Base-by-base conservation (phyloP, 2,113 vertebrate species). In the Prunella himalayana region DNA sequence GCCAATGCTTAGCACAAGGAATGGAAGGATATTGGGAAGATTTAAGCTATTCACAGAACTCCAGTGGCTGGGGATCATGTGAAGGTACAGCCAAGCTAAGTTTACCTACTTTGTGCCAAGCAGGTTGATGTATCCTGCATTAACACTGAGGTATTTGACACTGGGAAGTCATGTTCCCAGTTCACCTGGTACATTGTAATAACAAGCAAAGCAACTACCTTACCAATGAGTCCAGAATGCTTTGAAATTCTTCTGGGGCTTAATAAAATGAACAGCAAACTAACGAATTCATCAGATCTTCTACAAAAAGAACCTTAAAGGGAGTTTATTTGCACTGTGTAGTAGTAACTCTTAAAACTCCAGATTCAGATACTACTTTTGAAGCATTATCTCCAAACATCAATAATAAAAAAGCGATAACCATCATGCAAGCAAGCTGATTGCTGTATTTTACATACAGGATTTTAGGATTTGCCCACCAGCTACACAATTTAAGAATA, bases 1-100 rank as follows among this genome's bases (percentile, higher is more conserved):
- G 97, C 96, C 97, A 98, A 98, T 98, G 87, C 88, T 94, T 76
- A 97, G 76, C 96, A 97, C 91, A 78, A 97, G 92, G 91, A 96
- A 95, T 81, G 88, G 82, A 95, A 86, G 91, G 91, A 45, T 79
- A 90, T 82, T 63, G 77, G 76, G 85, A 95, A 82, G 61, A 69
- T 84, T 94, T 77, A 83, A 86, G 71, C 88, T 94, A 72, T 77
- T 92, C 93, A 92, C 94, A 94, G 83, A 94, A 96, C 88, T 76
- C 90, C 57, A 10, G 82, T 44, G 90, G 81, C 54, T 96, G 91
- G 96, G 97, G 95, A 92, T 95, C 15, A 50, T 89, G 94, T 92
- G 96, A 96, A 94, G 96, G 93, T 89, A 96, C 96, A 97, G 95
- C 88, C 95, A 96, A 96, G 88, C 94, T 89, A 92, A 60, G 89